Base-by-base conservation (phyloP, 1,140 invertebrate species). In the Cyphomyrmex costatus region DNA sequence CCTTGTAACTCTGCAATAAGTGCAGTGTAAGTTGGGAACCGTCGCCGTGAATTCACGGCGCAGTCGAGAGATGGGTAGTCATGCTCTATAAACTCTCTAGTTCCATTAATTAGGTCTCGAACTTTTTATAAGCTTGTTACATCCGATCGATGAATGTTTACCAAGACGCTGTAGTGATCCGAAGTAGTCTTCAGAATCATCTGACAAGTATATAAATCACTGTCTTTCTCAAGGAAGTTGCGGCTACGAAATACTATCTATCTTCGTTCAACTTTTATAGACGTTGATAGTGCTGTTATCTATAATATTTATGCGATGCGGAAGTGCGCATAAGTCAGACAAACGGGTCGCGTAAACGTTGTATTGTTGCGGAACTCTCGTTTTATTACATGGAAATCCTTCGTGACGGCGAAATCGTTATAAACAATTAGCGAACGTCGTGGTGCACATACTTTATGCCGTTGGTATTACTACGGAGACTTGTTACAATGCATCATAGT, bases 31-130 rank as follows among this genome's bases (percentile, higher is more conserved):
- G 36, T 83, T 60, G 68, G 71, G 68, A 83, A 60, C 53, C 27
- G 36, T 83, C 30, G 51, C 16, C 63, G 19, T 53, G 33, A 60
- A 58, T 74, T 74, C 14, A 46, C 36, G 36, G 10, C 27, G 8
- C 27, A 36, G 53, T 61, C 56, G 36, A 60, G 53, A 74, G 71
- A 70, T 49, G 36, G 66, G 33, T 30, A 60, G 66, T 82, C 68
- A 58, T 49, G 79, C 79, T 73, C 51, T 58, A 46, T 73, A 73
- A 83, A 74, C 27, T 83, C 53, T 36, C 33, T 42, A 82, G 51
- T 73, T 73, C 70, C 68, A 83, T 83, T 83, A 83, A 83, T 83
- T 83, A 83, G 36, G 36, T 73, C 68, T 83, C 21, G 68, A 83
- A 83, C 68, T 83, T 83, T 73, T 83, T 83, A 83, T 63, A 74